These are phyloP conservation scores for Drosophila teissieri DNA, from an alignment of 1,140 invertebrate genomes.

Conservation along the genomic window DNA sequence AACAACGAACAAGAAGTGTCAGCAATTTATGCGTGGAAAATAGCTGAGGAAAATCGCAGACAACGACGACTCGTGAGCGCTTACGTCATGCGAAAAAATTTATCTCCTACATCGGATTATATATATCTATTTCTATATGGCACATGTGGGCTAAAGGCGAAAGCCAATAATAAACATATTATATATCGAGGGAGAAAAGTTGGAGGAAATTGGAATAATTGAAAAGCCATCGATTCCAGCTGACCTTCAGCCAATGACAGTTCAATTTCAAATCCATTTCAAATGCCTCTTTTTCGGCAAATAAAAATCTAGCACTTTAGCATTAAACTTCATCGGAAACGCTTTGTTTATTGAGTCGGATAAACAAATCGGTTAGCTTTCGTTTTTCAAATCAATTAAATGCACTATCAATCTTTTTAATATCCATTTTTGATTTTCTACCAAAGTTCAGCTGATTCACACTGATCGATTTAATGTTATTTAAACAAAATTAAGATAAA, in stretches of 20 bases:
- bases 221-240: conserved; percentile 38
- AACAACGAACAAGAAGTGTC: conserved; percentile 5
- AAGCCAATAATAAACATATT: conserved; percentile 65
- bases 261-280: conserved; percentile 16
- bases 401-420: background rate
- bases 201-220: conserved; percentile 16
- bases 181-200: conserved; percentile 20
- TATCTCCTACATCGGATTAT: conserved; percentile 56
- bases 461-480: no score
- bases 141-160: conserved; percentile 61
- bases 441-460: background rate
- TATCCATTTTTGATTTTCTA: background rate
- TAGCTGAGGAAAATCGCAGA: conserved; percentile 26
- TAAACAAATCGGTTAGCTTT: conserved; percentile 10
- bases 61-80: conserved; percentile 71
- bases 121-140: conserved; percentile 75
- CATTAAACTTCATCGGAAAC: background rate
- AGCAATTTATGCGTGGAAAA: conserved; percentile 47
- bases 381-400: background rate
- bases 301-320: background rate
- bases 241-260: conserved; percentile 44
- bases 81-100: conserved; percentile 68
- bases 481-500: no score
- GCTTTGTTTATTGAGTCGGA: conserved; percentile 2
- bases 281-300: background rate